A percentile compares a stretch with the other conserved stretches of the same genome.
These are phyloP conservation scores for Rhamnusium bicolor DNA, from an alignment of 2,888 invertebrate species.

Conservation along the genomic window DNA sequence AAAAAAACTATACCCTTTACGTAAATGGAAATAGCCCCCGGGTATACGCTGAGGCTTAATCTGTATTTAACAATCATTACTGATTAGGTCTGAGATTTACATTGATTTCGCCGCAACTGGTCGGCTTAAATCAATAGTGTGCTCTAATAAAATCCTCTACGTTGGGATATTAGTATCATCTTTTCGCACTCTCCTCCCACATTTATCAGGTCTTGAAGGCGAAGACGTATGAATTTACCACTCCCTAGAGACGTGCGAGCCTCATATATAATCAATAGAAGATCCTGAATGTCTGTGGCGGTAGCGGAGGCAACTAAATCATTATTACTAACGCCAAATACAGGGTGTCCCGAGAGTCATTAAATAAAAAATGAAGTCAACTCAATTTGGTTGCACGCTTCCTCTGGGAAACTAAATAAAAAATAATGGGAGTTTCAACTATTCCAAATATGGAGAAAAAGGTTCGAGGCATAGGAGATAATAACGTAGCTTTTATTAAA, in stretches of 20 bases:
- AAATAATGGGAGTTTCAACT: conserved; percentile 28
- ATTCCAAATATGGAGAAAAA: conserved; percentile 17
- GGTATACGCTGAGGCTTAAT: neutral
- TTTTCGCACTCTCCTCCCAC: conserved; percentile 61
- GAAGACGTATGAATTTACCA: conserved; percentile 64
- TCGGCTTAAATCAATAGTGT: conserved; percentile 52
- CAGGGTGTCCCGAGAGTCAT: conserved; percentile 36
- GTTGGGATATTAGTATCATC: conserved; percentile 64
- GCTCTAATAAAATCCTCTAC: conserved; percentile 57
- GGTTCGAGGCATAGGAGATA: neutral
- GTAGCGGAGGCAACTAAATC: conserved; percentile 45
- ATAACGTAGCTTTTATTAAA: conserved; percentile 15
- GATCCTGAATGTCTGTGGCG: conserved; percentile 56
- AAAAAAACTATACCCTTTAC: too few species aligned
- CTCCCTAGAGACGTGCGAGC: conserved; percentile 59
- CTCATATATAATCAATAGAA: conserved; percentile 66
- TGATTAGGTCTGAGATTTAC: conserved; percentile 15
- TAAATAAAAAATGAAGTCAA: conserved; percentile 34
- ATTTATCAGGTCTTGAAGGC: conserved; percentile 56
- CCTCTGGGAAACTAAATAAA: conserved; percentile 25
- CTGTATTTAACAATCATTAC: conserved; percentile 1
- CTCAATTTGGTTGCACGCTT: conserved; percentile 27
- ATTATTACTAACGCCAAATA: conserved; percentile 47
- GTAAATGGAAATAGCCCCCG: neutral
- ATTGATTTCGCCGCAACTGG: conserved; percentile 42